Percentiles rank a stretch among this genome's conserved stretches.
Conservation (phyloP, 2,113 vertebrate genomes). For the Dissostichus mawsoni region DNA sequence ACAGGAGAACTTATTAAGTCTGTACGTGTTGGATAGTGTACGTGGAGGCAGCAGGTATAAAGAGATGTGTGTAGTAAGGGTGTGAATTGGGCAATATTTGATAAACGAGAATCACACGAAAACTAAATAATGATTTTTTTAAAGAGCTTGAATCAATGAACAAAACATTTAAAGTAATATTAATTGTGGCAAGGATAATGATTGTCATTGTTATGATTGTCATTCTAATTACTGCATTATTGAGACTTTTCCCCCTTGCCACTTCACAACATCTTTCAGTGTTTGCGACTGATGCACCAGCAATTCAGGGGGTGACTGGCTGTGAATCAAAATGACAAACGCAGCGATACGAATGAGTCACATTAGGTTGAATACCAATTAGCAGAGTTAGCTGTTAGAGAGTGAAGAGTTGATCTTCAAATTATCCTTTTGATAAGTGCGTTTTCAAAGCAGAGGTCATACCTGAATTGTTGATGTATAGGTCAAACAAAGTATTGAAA, state of each 20-base stretch:
- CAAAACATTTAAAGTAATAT: neutral
- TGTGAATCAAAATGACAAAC: slow-evolving; percentile 41
- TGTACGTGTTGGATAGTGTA: neutral
- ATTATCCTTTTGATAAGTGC: neutral
- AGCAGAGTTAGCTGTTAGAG: slow-evolving; percentile 1
- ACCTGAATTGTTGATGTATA: neutral
- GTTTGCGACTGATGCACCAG: slow-evolving; percentile 18
- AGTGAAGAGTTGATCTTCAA: slow-evolving; percentile 11
- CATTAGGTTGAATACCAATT: slow-evolving; percentile 28
- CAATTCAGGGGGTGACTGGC: slow-evolving; percentile 9
- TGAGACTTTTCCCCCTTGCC: neutral
- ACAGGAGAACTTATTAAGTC: neutral
- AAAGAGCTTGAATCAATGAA: neutral
- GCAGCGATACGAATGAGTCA: slow-evolving; percentile 22
- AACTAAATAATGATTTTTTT: neutral
- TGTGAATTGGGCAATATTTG: neutral
- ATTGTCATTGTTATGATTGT: neutral
- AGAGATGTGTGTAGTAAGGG: neutral
- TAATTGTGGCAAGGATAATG: neutral
- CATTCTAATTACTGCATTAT: slow-evolving; percentile 22
- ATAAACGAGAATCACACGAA: neutral
- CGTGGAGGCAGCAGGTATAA: neutral
- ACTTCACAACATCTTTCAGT: slow-evolving; percentile 5
- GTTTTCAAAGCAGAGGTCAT: slow-evolving; percentile 4
- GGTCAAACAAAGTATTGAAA: neutral